phyloP scores from a whole-genome alignment of 2,888 invertebrate species.

The Hydraecia micacea region DNA sequence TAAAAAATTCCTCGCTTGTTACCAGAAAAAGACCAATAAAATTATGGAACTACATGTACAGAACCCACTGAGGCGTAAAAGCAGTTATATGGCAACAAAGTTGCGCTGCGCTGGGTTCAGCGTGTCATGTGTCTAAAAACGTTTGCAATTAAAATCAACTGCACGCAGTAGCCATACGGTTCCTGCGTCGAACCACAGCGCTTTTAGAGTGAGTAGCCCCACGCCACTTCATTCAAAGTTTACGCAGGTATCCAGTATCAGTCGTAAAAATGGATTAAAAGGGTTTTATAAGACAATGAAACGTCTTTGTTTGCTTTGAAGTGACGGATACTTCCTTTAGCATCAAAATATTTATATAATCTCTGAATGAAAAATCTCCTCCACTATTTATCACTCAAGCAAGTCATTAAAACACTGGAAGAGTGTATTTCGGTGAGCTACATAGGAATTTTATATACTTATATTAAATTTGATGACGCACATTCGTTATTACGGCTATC shows the following conservation, averaged over 20 bases:
- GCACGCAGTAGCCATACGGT: slow-evolving; percentile 12
- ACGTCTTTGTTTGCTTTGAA: slow-evolving; percentile 53
- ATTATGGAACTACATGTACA: slow-evolving; percentile 32
- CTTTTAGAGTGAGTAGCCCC: background rate
- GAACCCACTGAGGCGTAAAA: slow-evolving; percentile 35
- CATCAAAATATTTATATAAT: slow-evolving; percentile 56
- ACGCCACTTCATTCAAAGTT: slow-evolving; percentile 9
- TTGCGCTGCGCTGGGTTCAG: slow-evolving; percentile 22
- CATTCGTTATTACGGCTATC: slow-evolving; percentile 74
- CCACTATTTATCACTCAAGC: slow-evolving; percentile 73
- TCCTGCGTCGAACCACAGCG: slow-evolving; percentile 2
- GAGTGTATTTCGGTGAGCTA: slow-evolving; percentile 79
- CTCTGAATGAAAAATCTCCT: slow-evolving; percentile 67
- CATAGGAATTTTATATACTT: slow-evolving; percentile 76
- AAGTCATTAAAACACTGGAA: slow-evolving; percentile 76
- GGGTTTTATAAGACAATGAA: slow-evolving; percentile 39
- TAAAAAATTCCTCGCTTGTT: background rate
- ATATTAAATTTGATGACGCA: slow-evolving; percentile 81
- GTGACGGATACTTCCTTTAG: slow-evolving; percentile 51
- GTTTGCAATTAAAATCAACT: slow-evolving; percentile 51
- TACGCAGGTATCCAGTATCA: slow-evolving; percentile 20
- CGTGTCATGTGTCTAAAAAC: slow-evolving; percentile 58
- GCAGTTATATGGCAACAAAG: slow-evolving; percentile 46
- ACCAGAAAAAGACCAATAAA: background rate
- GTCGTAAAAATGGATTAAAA: slow-evolving; percentile 28